Evolutionary conservation across 2,888 invertebrate genomes (phyloP).

Genomic region (Amiota minor): DNA sequence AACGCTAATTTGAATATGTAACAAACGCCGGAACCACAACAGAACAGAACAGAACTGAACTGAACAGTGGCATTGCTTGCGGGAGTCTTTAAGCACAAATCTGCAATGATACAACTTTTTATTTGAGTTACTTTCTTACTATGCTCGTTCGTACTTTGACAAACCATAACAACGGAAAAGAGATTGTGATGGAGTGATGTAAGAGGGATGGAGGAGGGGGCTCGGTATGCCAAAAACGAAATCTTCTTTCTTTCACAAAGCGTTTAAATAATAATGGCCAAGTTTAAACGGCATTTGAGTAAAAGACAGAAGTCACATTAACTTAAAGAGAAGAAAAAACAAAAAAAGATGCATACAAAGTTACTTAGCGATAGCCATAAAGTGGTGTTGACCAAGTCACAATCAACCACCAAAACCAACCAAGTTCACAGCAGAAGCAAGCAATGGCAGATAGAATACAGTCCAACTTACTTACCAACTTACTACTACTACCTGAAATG

Average conservation of each 20-base stretch:
- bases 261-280: slow-evolving; percentile 7
- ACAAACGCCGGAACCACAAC: slow-evolving; percentile 7
- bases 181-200: neutral
- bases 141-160: too few relatives aligned
- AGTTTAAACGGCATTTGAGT: slow-evolving; percentile 7
- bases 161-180: too few relatives aligned
- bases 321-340: neutral
- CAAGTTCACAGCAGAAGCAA: slow-evolving; percentile 12
- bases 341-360: neutral
- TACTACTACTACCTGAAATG: slow-evolving; percentile 13
- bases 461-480: slow-evolving; percentile 1
- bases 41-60: neutral
- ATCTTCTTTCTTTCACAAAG: neutral
- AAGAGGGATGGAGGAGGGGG: neutral
- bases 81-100: too few relatives aligned
- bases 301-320: slow-evolving; percentile 5
- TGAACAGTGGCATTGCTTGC: neutral
- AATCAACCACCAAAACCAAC: slow-evolving; percentile 62
- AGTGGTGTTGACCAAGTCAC: slow-evolving; percentile 52
- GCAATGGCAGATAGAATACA: slow-evolving; percentile 41
- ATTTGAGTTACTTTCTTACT: too few relatives aligned
- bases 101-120: too few relatives aligned
- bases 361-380: slow-evolving; percentile 7
- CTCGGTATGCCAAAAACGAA: neutral
- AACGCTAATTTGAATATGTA: slow-evolving; percentile 21